phyloP scores from a whole-genome alignment of 2,797 vertebrate genomes.

The Chelon auratus region DNA sequence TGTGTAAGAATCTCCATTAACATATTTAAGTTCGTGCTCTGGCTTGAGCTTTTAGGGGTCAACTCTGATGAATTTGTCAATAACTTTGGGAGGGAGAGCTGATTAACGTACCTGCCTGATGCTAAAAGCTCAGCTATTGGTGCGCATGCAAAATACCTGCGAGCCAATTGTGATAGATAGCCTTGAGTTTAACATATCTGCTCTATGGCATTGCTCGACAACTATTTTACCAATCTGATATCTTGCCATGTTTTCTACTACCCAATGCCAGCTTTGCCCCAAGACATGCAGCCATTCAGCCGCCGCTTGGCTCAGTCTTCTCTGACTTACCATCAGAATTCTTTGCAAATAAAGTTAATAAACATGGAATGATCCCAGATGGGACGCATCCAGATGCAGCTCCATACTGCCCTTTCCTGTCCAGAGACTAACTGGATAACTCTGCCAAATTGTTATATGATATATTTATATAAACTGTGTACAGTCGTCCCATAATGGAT shows the following conservation, averaged over 20 bases:
- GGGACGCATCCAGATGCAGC: slow-evolving; percentile 16
- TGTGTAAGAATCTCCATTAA: too few species aligned
- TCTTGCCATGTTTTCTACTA: slow-evolving; percentile 18
- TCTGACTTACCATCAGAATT: slow-evolving; percentile 3
- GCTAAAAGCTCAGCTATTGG: too few species aligned
- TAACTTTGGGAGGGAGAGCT: too few species aligned
- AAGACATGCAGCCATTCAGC: slow-evolving; percentile 10
- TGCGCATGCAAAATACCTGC: too few species aligned
- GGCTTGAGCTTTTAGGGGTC: too few species aligned
- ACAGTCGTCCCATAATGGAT: background rate
- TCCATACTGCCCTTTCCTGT: slow-evolving; percentile 9
- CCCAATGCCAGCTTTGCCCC: slow-evolving; percentile 12
- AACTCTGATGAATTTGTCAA: too few species aligned
- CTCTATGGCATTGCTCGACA: slow-evolving; percentile 10
- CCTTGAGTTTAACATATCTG: too few species aligned
- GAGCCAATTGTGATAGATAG: too few species aligned
- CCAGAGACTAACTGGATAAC: slow-evolving; percentile 6
- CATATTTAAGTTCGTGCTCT: too few species aligned
- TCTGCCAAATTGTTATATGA: slow-evolving; percentile 19
- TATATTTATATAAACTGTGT: background rate
- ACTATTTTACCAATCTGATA: slow-evolving; percentile 20
- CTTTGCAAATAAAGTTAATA: slow-evolving; percentile 30
- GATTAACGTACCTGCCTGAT: too few species aligned
- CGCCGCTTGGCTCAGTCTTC: slow-evolving; percentile 9
- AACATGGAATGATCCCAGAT: slow-evolving; percentile 33